A percentile compares a stretch with the other conserved stretches of the same genome.
Evolutionary conservation across 2,113 vertebrate species (phyloP).

Genomic region (Leptobrachium ailaonicum): DNA sequence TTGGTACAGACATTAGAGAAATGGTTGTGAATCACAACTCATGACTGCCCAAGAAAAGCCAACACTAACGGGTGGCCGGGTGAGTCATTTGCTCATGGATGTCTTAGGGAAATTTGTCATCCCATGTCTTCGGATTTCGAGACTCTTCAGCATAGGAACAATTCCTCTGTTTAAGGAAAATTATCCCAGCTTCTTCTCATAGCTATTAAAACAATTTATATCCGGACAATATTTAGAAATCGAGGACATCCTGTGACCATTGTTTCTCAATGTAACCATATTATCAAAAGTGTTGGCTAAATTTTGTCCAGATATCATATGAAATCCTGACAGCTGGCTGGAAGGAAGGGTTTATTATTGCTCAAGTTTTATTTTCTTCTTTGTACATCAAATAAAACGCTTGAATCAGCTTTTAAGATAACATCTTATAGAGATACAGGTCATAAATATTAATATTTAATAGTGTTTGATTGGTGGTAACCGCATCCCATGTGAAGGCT

Average conservation of each 20-base stretch:
- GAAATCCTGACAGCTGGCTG: neutral
- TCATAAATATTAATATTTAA: neutral
- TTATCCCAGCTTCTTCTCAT: neutral
- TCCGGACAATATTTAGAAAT: neutral
- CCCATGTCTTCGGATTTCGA: constrained; percentile 11
- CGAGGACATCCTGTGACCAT: neutral
- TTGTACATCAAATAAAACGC: neutral
- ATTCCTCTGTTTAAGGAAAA: neutral
- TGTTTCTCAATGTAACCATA: neutral
- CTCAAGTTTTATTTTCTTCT: neutral
- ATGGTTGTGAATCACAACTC: neutral
- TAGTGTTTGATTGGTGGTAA: neutral
- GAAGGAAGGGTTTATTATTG: neutral
- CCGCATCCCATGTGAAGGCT: too few species aligned
- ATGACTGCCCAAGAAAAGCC: constrained; percentile 1
- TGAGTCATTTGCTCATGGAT: constrained; percentile 6
- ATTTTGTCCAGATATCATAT: neutral
- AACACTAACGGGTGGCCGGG: neutral
- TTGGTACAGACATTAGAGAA: too few species aligned
- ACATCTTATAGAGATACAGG: neutral
- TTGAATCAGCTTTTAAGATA: neutral
- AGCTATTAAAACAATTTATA: neutral
- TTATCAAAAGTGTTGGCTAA: neutral
- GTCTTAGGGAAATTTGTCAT: neutral
- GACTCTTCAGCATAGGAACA: constrained; percentile 17